These are phyloP conservation scores for Phocoena sinus DNA, from an alignment of 2,113 vertebrate genomes.

Conservation along the genomic window DNA sequence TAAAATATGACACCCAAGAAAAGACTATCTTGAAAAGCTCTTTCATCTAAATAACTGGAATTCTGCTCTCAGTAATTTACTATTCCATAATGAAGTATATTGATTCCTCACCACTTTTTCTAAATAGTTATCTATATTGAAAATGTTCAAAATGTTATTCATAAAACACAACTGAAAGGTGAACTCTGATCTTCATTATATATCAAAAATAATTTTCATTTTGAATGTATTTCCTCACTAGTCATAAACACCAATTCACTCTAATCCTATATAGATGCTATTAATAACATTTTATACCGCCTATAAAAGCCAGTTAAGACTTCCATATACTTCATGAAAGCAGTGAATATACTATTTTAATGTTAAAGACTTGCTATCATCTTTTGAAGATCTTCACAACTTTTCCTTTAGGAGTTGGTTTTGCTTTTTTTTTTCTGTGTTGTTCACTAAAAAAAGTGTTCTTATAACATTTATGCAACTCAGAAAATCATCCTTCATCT, in stretches of 20 bases:
- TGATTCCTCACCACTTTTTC: conserved; percentile 44
- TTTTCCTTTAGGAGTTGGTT: background rate
- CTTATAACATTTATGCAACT: background rate
- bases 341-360: conserved; percentile 66
- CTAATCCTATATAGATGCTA: conserved; percentile 69
- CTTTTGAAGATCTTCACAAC: conserved; percentile 15
- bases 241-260: conserved; percentile 76
- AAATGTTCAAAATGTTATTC: conserved; percentile 51
- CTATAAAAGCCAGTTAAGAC: conserved; percentile 70
- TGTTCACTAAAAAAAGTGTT: background rate
- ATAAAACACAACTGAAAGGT: conserved; percentile 54
- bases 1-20: conserved; percentile 78
- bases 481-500: background rate
- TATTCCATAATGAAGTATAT: conserved; percentile 57
- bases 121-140: conserved; percentile 52
- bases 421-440: background rate
- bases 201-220: conserved; percentile 65
- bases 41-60: conserved; percentile 78
- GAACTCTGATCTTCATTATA: conserved; percentile 71
- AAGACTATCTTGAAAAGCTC: conserved; percentile 72
- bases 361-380: conserved; percentile 46
- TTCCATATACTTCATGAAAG: conserved; percentile 66
- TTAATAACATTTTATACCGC: conserved; percentile 73
- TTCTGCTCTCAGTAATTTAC: conserved; percentile 75
- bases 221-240: conserved; percentile 67